These are phyloP conservation scores for Agelas oroides DNA, from an alignment of 37 sponge, comb jelly and placozoan species.

Conservation along the genomic window DNA sequence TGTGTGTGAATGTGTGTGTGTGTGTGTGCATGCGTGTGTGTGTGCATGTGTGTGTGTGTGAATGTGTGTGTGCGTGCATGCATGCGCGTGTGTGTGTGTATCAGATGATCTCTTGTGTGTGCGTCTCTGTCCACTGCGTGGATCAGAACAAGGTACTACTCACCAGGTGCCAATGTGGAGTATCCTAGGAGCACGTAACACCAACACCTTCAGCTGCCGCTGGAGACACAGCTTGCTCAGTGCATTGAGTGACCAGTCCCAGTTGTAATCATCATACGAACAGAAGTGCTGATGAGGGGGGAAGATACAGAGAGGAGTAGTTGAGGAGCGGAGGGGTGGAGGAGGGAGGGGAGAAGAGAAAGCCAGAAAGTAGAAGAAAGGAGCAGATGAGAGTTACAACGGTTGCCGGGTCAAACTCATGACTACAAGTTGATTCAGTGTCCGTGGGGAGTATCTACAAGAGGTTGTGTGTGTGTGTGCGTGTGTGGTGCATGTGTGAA, in stretches of 20 bases:
- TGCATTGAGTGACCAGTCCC: constrained; percentile 87
- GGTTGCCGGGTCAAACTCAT: background rate
- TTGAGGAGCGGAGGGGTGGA: background rate
- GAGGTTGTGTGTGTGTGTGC: no score
- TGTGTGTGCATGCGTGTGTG: no score
- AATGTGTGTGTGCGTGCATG: no score
- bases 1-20: no score
- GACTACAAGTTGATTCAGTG: background rate
- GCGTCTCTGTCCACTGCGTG: no score
- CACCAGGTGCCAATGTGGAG: constrained; percentile 88
- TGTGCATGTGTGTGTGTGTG: no score
- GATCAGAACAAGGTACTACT: constrained; percentile 5
- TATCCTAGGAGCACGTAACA: constrained; percentile 65
- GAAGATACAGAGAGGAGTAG: background rate
- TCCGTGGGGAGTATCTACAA: no score
- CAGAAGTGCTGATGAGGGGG: constrained; percentile 64
- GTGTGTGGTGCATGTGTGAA: no score
- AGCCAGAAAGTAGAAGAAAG: background rate
- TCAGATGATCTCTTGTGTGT: no score
- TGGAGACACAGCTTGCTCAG: constrained; percentile 64
- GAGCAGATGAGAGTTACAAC: background rate
- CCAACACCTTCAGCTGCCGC: constrained; percentile 51
- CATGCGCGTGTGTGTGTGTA: no score
- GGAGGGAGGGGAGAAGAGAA: background rate
- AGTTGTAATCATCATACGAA: constrained; percentile 92